Base-by-base conservation (phyloP, 2,113 vertebrate species). In the Bubalus kerabau region DNA sequence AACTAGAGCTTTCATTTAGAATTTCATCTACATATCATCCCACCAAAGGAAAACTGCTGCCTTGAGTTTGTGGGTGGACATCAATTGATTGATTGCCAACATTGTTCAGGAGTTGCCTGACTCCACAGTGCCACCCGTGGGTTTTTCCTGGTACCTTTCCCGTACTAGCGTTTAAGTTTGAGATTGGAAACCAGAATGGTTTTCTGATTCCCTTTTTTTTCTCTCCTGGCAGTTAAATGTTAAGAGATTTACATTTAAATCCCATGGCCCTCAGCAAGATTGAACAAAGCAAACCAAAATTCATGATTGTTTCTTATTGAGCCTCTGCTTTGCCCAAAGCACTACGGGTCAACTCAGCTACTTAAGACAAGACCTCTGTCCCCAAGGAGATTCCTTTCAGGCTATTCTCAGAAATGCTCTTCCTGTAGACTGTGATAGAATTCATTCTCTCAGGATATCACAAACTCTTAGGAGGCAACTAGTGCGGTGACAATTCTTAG, bases 121-220 rank as follows among this genome's bases (percentile, higher is more conserved):
- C 28, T 84, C 54, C 12, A 2, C 71, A 85, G 36, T 76, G 57
- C 32, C 92, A 94, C 76, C 48, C 86, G 7, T 50, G 60, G 30
- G 28, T 89, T 93, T 74, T 19, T 86, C 11, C 21, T 15, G 23
- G 32, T 59, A 82, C 19, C n/a, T 64, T 48, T 86, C 92, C 13
- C 71, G 2, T 52, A 56, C 48, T 80, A 50, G 16, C 23, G 10
- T 78, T 92, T 86, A 59, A 59, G 89, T 74, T 88, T 76, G 40
- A 97, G 32, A 43, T 60, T 11, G 1, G 32, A 48, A 88, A 24
- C 40, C 36, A 78, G 11, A 3, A 15, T 32, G 15, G 2, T 30
- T 96, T 94, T 88, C 60, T 85, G 36, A 92, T 87, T 90, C 3
- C 8, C 26, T 84, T 54, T 46, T 97, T 81, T 97, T 92, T 90